A percentile compares a stretch with the other conserved stretches of the same genome.
phyloP scores from a whole-genome alignment of 2,888 invertebrate species.

The Troides oblongomaculatus region DNA sequence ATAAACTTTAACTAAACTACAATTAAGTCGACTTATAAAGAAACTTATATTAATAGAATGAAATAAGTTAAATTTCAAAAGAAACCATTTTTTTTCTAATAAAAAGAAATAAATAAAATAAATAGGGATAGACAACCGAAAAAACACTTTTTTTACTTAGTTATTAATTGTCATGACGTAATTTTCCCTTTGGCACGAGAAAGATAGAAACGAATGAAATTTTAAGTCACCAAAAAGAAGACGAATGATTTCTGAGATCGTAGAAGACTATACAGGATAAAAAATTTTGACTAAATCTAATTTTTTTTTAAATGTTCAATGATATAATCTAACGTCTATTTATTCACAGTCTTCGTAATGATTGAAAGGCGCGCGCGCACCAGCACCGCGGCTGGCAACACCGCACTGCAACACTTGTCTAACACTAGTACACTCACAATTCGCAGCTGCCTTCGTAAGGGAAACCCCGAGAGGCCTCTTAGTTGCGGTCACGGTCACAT shows the following conservation, averaged over 20 bases:
- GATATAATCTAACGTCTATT: conserved; percentile 49
- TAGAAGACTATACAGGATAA: conserved; percentile 70
- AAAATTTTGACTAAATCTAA: conserved; percentile 45
- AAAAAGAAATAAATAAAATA: conserved; percentile 58
- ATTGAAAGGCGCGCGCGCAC: conserved; percentile 30
- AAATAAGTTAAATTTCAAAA: conserved; percentile 30
- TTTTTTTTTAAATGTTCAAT: conserved; percentile 46
- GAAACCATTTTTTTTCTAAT: conserved; percentile 23
- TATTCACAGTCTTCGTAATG: conserved; percentile 67
- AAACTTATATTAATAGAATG: conserved; percentile 15
- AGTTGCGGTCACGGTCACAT: conserved; percentile 20
- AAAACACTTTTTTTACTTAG: conserved; percentile 41
- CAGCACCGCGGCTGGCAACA: conserved; percentile 17
- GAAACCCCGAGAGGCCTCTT: conserved; percentile 23
- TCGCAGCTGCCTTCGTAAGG: conserved; percentile 35
- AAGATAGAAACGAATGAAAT: conserved; percentile 48
- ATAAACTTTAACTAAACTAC: conserved; percentile 25
- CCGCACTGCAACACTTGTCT: conserved; percentile 36
- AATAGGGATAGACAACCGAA: conserved; percentile 57
- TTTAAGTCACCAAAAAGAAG: conserved; percentile 45
- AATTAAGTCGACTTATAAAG: conserved; percentile 25
- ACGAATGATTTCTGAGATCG: conserved; percentile 66
- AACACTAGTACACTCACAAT: conserved; percentile 37
- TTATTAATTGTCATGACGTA: conserved; percentile 65
- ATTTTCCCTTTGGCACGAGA: conserved; percentile 69